A percentile compares a stretch with the other conserved stretches of the same genome.
Evolutionary conservation across 2,113 vertebrate genomes (phyloP).

Genomic region (Nyctereutes procyonoides): DNA sequence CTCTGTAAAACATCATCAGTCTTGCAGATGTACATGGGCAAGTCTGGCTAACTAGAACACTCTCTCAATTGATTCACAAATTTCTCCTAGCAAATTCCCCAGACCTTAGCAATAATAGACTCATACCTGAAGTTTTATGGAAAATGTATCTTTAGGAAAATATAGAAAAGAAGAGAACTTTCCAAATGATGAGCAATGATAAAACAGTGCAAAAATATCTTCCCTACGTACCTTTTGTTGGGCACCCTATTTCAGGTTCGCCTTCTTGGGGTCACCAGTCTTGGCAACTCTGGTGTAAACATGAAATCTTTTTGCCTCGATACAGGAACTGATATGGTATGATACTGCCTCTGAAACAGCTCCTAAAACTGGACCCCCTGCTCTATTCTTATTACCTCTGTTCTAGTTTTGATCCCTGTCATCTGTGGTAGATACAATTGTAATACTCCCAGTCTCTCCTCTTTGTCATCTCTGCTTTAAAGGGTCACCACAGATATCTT

Average conservation of each 20-base stretch:
- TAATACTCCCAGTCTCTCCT: not conserved
- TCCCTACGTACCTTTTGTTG: not conserved
- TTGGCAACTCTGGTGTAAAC: not conserved
- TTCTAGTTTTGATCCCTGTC: too few species aligned
- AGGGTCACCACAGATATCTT: not conserved
- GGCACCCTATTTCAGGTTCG: not conserved
- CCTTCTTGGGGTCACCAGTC: not conserved
- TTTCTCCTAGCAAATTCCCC: not conserved
- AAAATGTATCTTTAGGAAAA: not conserved
- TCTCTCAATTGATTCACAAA: not conserved
- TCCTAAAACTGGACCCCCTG: not conserved
- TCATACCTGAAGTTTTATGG: not conserved
- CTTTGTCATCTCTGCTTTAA: not conserved
- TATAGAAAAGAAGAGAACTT: not conserved
- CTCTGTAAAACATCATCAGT: not conserved
- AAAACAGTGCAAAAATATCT: not conserved
- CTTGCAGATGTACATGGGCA: not conserved
- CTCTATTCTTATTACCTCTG: not conserved
- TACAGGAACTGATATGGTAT: accelerated
- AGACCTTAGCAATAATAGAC: not conserved
- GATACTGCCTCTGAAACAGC: not conserved
- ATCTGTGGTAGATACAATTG: not conserved
- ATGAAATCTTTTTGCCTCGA: not conserved
- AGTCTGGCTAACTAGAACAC: not conserved
- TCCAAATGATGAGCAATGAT: not conserved